Conservation (phyloP, 2,113 vertebrate genomes). For the Ursus arctos region DNA sequence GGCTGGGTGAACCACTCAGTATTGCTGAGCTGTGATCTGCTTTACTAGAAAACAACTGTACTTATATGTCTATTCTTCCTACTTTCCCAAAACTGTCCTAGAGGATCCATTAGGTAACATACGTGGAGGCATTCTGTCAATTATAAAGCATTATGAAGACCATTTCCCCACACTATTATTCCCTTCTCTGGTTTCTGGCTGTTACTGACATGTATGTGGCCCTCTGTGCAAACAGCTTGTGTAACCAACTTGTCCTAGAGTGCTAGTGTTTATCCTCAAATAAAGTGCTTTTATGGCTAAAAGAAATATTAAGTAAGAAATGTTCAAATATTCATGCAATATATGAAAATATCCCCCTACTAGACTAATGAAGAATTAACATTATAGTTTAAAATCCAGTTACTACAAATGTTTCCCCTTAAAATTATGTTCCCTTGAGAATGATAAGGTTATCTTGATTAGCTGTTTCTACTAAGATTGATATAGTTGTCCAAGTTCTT, state of each 20-base stretch:
- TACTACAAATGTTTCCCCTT: constrained; percentile 41
- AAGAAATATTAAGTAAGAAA: constrained; percentile 44
- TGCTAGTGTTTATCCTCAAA: background rate
- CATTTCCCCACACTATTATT: background rate
- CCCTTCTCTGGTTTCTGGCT: background rate
- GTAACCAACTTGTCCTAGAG: background rate
- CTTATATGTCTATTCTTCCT: background rate
- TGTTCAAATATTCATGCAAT: background rate
- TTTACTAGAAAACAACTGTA: constrained; percentile 46
- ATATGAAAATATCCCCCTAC: background rate
- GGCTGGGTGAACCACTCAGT: background rate
- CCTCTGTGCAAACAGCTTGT: background rate
- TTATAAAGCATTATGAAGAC: background rate
- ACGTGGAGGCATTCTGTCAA: background rate
- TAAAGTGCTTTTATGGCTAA: background rate
- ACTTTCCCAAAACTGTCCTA: background rate
- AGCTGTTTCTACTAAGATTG: constrained; percentile 44
- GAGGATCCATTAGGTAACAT: background rate
- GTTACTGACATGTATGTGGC: too few species aligned
- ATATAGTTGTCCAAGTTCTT: background rate
- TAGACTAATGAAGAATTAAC: constrained; percentile 6
- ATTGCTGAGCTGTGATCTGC: background rate
- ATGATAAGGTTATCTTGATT: background rate
- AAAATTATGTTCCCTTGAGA: constrained; percentile 46
- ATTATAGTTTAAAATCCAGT: constrained; percentile 22